Evolutionary conservation across 2,797 vertebrate species (phyloP), one percentile per base, ranked within the genome.

Genomic region (Propithecus deckenii): DNA sequence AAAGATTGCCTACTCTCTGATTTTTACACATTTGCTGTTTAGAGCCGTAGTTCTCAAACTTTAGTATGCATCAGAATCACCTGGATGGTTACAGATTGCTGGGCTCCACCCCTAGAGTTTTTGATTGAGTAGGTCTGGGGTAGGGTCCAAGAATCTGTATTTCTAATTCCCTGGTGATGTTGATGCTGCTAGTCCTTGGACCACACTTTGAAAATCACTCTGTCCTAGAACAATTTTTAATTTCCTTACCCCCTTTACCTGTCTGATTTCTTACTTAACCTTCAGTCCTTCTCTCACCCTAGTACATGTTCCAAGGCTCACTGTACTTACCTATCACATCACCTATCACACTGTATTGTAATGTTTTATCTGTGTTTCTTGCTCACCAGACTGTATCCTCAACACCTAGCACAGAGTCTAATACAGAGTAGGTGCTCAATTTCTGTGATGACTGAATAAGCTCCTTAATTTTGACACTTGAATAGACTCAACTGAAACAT

Each of bases 401-500:
- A 63, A 69, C 57, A 89, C 20, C 50, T 5, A 86, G 43, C 48
- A 78, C n/a, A 61, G 12, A 86, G 35, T 79, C 43, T 61, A 55
- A 91, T 50, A 65, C 83, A 97, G 18, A 87, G 41, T 9, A 48
- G 55, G 63, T 50, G 78, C 23, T 74, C 71, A 79, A 41, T 65
- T 46, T 84, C 69, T 38, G 46, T 48, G 55, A 85, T 76, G n/a
- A 86, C n/a, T 93, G 41, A 93, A 67, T 80, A 91, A 71, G 30
- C 65, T 93, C 32, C 50, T 78, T 81, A 86, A 86, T 86, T 88
- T 38, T 94, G 43, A 91, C 43, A 85, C 38, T 67, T 86, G 38
- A 79, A 92, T 89, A 96, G 52, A 90, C 14, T 79, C n/a, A 85
- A 76, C 22, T 83, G 52, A 96, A 95, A 91, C 32, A 83, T 23